These are phyloP conservation scores for Schizaphis graminum DNA, from an alignment of 2,888 invertebrate genomes.

Conservation along the genomic window DNA sequence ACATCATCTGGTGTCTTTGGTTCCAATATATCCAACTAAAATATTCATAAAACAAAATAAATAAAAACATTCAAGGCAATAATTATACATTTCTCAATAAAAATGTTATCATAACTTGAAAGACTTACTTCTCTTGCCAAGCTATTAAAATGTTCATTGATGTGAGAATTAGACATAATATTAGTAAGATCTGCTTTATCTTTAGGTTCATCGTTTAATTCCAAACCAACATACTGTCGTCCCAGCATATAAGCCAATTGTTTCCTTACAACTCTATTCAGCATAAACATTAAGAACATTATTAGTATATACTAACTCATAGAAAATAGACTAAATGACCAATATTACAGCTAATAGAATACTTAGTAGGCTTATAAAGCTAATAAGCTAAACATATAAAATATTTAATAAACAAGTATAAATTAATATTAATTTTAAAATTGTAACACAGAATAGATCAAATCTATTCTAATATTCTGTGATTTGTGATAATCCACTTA, in stretches of 20 bases:
- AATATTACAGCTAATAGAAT: neutral
- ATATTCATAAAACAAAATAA: constrained; percentile 64
- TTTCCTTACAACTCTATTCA: constrained; percentile 83
- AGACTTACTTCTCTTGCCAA: constrained; percentile 86
- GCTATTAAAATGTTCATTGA: constrained; percentile 93
- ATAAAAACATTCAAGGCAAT: neutral
- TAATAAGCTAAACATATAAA: neutral
- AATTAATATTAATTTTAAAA: neutral
- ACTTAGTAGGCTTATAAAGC: neutral
- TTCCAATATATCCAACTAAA: constrained; percentile 95
- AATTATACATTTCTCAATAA: neutral
- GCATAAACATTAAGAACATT: neutral
- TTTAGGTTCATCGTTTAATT: constrained; percentile 78
- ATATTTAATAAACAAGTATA: neutral
- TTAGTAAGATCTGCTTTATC: constrained; percentile 85
- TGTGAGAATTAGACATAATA: constrained; percentile 93
- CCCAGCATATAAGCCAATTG: constrained; percentile 97
- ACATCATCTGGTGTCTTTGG: constrained; percentile 99
- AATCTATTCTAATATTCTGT: neutral
- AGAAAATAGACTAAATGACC: neutral
- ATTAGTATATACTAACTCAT: neutral
- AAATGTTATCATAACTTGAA: neutral
- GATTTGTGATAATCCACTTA: neutral
- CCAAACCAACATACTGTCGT: constrained; percentile 91
- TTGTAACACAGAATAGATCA: neutral